These are phyloP conservation scores for Drosophila paramelanica DNA, from an alignment of 2,888 invertebrate species.

Conservation along the genomic window DNA sequence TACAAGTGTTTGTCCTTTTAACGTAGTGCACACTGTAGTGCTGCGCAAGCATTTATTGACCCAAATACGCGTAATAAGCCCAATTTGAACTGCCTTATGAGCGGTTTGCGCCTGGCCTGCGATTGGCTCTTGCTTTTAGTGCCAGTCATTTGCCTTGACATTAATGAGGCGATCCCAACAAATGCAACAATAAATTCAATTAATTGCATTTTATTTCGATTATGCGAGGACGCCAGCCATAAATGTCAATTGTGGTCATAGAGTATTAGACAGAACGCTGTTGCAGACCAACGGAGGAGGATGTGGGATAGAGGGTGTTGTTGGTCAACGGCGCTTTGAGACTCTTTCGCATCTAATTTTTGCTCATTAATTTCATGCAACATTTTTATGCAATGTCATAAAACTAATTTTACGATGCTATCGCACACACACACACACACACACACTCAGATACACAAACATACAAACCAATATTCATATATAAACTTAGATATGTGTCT, in stretches of 20 bases:
- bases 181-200: conserved; percentile 80
- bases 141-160: conserved; percentile 41
- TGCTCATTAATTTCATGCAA: conserved; percentile 78
- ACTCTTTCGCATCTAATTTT: conserved; percentile 67
- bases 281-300: too few species aligned
- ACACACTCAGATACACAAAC: not conserved
- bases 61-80: conserved; percentile 13
- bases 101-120: conserved; percentile 5
- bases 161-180: conserved; percentile 55
- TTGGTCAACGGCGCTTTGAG: not conserved
- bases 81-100: conserved; percentile 3
- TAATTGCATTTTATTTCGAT: conserved; percentile 81
- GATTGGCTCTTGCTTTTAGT: conserved; percentile 43
- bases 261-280: conserved; percentile 51
- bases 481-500: conserved; percentile 12
- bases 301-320: not conserved
- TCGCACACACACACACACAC: conserved; percentile 26
- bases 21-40: not conserved
- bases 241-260: conserved; percentile 73
- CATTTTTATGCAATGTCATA: conserved; percentile 81
- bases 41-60: conserved; percentile 8
- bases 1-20: not conserved
- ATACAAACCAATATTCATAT: conserved; percentile 5
- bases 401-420: conserved; percentile 74
- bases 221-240: conserved; percentile 44